Conservation (phyloP, 1,140 invertebrate genomes). For the Drosophila prosaltans region DNA sequence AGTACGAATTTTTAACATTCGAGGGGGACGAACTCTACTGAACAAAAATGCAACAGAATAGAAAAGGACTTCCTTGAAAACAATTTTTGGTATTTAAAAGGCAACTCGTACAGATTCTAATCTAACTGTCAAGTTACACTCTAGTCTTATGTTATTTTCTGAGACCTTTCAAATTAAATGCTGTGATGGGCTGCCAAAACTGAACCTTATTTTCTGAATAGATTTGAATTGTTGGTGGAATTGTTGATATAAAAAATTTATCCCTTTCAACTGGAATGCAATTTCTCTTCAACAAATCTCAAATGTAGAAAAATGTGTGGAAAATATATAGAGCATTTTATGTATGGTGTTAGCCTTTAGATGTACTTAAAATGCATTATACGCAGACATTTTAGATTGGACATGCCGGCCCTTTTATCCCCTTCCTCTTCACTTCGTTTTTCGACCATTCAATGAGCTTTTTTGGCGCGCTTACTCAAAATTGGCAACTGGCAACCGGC, state of each 20-base stretch:
- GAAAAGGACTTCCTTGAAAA: too few relatives aligned
- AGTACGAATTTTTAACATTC: too few relatives aligned
- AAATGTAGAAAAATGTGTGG: background rate
- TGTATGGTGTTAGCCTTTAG: background rate
- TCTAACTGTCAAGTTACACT: too few relatives aligned
- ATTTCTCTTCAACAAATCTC: conserved; percentile 4
- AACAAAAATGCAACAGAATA: too few relatives aligned
- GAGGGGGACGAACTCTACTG: too few relatives aligned
- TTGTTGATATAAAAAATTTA: background rate
- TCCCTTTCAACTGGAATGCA: background rate
- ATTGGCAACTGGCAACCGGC: conserved; percentile 71
- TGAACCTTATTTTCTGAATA: too few relatives aligned
- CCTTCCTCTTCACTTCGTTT: conserved; percentile 21
- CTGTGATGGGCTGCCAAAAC: too few relatives aligned
- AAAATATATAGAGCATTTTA: conserved; percentile 14
- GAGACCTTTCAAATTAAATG: too few relatives aligned
- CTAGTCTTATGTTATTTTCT: too few relatives aligned
- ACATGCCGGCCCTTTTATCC: conserved; percentile 10
- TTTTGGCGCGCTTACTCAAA: conserved; percentile 80
- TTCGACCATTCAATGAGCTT: conserved; percentile 71
- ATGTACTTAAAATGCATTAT: conserved; percentile 5
- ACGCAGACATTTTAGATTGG: conserved; percentile 11
- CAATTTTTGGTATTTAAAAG: too few relatives aligned
- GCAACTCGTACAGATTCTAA: too few relatives aligned
- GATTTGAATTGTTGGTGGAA: too few relatives aligned